Percentiles rank a stretch among this genome's conserved stretches.
phyloP scores from a whole-genome alignment of 2,113 vertebrate species.

The Aleadryas rufinucha region DNA sequence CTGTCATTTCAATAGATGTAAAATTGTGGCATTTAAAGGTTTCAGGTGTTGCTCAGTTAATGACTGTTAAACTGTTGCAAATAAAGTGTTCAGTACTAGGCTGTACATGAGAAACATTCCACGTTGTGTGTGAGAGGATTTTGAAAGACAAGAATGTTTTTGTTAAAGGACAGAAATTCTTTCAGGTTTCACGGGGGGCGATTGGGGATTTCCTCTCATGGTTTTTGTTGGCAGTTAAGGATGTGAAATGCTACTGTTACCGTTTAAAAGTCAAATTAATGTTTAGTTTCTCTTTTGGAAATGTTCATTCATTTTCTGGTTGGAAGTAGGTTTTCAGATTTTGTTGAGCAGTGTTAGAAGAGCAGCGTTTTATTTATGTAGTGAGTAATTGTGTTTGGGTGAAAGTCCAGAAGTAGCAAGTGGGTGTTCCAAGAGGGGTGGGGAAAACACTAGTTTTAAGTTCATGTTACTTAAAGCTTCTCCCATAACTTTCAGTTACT shows the following conservation, averaged over 20 bases:
- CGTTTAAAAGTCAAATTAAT: constrained; percentile 56
- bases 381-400: constrained; percentile 32
- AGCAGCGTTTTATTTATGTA: constrained; percentile 45
- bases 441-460: constrained; percentile 54
- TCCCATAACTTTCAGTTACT: constrained; percentile 20
- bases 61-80: constrained; percentile 75
- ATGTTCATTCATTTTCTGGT: constrained; percentile 49
- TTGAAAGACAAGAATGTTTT: constrained; percentile 62
- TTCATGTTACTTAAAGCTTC: constrained; percentile 46
- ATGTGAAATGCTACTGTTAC: constrained; percentile 70
- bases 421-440: constrained; percentile 30
- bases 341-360: constrained; percentile 32
- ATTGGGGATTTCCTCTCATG: constrained; percentile 57
- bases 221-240: constrained; percentile 61
- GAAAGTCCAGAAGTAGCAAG: constrained; percentile 4
- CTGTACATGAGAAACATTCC: constrained; percentile 77
- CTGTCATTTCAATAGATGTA: constrained; percentile 67
- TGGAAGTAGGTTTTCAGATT: constrained; percentile 14
- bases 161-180: constrained; percentile 50
- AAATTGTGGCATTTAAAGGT: constrained; percentile 75
- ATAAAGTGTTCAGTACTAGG: constrained; percentile 63
- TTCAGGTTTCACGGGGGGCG: constrained; percentile 50
- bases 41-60: constrained; percentile 77
- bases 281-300: constrained; percentile 72
- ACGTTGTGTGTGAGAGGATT: constrained; percentile 46